Conservation (phyloP, 2,888 invertebrate species). For the Plemyria rubiginata region DNA sequence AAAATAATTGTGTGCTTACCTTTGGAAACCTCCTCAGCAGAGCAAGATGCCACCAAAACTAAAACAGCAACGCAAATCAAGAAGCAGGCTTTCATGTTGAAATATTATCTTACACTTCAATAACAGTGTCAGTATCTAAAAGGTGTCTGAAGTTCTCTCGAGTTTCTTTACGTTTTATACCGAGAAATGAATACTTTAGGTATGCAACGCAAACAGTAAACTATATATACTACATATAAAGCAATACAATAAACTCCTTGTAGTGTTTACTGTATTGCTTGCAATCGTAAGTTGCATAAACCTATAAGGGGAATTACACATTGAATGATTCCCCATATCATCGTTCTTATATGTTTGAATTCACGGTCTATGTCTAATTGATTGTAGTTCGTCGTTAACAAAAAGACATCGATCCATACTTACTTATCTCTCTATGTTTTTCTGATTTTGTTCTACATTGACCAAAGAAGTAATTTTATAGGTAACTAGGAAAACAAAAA, state of each 20-base stretch:
- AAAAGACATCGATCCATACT: too few relatives aligned
- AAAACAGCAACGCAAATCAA: constrained; percentile 33
- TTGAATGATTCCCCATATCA: background rate
- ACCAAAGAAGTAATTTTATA: too few relatives aligned
- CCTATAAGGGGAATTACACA: constrained; percentile 4
- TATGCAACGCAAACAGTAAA: constrained; percentile 23
- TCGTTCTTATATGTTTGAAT: too few relatives aligned
- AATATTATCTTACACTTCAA: background rate
- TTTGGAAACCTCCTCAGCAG: constrained; percentile 15
- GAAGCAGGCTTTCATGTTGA: constrained; percentile 32
- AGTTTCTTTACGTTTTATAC: constrained; percentile 16
- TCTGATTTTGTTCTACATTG: too few relatives aligned
- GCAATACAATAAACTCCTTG: too few relatives aligned
- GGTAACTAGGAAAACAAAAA: too few relatives aligned
- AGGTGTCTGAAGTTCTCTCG: constrained; percentile 3
- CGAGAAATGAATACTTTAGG: constrained; percentile 11
- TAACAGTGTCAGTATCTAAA: background rate
- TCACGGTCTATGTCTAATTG: too few relatives aligned
- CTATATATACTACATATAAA: too few relatives aligned
- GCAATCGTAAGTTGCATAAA: background rate
- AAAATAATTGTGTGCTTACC: constrained; percentile 13
- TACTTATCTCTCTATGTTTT: too few relatives aligned
- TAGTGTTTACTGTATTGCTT: constrained; percentile 6
- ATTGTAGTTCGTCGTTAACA: too few relatives aligned
- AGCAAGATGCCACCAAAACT: constrained; percentile 24